phyloP scores from a whole-genome alignment of 2,888 invertebrate species.

The Nomada fucata region DNA sequence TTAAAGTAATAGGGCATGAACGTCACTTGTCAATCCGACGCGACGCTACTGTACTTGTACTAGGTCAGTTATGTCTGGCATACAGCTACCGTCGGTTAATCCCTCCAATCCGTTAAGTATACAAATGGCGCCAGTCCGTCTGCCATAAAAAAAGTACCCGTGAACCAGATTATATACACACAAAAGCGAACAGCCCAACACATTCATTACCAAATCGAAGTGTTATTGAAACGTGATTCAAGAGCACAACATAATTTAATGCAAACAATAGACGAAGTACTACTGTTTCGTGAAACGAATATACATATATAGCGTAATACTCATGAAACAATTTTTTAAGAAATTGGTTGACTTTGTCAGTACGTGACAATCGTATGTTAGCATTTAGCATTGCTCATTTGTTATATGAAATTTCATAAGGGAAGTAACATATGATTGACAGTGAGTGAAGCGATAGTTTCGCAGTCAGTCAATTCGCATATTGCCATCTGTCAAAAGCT shows the following conservation, averaged over 20 bases:
- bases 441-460: neutral
- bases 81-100: constrained; percentile 53
- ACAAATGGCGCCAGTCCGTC: constrained; percentile 58
- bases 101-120: constrained; percentile 71
- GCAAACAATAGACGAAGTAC: neutral
- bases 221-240: neutral
- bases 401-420: no score
- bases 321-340: neutral
- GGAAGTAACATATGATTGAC: neutral
- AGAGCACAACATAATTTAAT: neutral
- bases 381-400: no score
- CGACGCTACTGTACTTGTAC: constrained; percentile 53
- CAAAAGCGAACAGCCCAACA: neutral
- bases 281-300: neutral
- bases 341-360: no score
- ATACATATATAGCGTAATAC: neutral
- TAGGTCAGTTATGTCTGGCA: constrained; percentile 64
- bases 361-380: no score
- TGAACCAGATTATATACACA: neutral
- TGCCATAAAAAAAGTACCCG: constrained; percentile 10
- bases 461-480: neutral
- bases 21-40: constrained; percentile 55
- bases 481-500: constrained; percentile 49
- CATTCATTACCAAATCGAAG: neutral
- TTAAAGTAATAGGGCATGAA: constrained; percentile 47